Evolutionary conservation across 2,797 vertebrate species (phyloP).

Genomic region (Macropus fuliginosus): DNA sequence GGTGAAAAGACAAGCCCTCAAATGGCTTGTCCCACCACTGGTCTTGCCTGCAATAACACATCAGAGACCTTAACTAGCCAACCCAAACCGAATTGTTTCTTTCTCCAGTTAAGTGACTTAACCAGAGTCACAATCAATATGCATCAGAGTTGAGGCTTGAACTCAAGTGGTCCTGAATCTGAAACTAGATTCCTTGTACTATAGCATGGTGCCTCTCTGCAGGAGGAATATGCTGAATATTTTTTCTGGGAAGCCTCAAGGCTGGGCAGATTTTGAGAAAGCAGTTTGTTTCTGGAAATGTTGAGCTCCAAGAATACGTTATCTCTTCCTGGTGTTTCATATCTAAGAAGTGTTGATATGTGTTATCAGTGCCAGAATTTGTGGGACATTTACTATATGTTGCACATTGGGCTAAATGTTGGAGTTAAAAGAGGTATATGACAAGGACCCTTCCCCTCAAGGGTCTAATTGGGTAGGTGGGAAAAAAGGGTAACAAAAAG

Average conservation of each 20-base stretch:
- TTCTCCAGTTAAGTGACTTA: neutral
- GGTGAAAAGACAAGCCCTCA: conserved; percentile 92
- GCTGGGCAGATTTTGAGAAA: neutral
- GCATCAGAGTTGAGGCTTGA: neutral
- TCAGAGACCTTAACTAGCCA: neutral
- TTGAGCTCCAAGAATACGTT: neutral
- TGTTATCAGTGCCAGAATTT: neutral
- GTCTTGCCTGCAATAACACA: conserved; percentile 74
- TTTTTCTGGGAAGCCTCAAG: neutral
- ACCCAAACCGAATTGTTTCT: neutral
- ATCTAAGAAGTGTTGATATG: neutral
- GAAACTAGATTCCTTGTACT: neutral
- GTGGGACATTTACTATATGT: neutral
- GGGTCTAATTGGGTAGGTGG: neutral
- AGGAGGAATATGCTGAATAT: neutral
- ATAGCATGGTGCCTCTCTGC: neutral
- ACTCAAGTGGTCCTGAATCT: neutral
- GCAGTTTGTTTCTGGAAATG: neutral
- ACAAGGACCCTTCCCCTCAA: neutral
- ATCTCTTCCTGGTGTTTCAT: neutral
- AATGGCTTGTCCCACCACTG: conserved; percentile 89
- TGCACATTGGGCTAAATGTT: neutral
- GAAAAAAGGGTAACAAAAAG: neutral
- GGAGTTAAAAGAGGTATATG: neutral
- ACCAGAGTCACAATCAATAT: neutral